Evolutionary conservation across 1,140 invertebrate genomes (phyloP).

Genomic region (Apocrypta bakeri): DNA sequence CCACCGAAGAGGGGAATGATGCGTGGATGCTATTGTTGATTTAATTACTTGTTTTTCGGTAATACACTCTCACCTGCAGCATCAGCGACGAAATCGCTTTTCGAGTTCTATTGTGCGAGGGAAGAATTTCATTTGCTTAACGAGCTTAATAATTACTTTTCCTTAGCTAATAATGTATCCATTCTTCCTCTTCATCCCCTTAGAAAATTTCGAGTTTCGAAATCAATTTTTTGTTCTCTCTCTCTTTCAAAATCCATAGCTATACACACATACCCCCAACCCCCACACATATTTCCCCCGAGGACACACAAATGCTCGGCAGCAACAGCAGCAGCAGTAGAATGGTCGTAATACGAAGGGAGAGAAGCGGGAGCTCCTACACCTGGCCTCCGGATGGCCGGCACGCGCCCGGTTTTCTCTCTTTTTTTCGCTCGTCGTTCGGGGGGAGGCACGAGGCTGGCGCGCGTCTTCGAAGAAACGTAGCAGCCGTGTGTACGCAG

Average conservation of each 20-base stretch:
- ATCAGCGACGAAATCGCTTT: too few relatives aligned
- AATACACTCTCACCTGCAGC: too few relatives aligned
- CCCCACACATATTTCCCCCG: not conserved
- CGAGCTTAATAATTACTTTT: too few relatives aligned
- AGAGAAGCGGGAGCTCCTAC: constrained; percentile 44
- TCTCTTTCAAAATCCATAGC: constrained; percentile 24
- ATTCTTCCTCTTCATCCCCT: too few relatives aligned
- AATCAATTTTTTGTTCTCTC: constrained; percentile 48
- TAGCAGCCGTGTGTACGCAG: not conserved
- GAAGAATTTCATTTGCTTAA: too few relatives aligned
- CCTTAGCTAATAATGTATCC: too few relatives aligned
- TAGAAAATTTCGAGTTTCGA: not conserved
- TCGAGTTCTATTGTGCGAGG: too few relatives aligned
- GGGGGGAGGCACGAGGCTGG: not conserved
- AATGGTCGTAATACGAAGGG: constrained; percentile 37
- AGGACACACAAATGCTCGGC: not conserved
- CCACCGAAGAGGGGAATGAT: not conserved
- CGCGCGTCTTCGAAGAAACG: not conserved
- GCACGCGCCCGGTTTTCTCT: constrained; percentile 27
- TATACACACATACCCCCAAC: not conserved
- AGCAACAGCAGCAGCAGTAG: not conserved
- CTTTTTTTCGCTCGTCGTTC: not conserved
- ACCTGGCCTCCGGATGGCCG: constrained; percentile 51
- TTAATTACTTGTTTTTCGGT: not conserved
- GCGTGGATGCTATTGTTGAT: not conserved